Base-by-base conservation (phyloP, 2,113 vertebrate species). In the Thunnus maccoyii region DNA sequence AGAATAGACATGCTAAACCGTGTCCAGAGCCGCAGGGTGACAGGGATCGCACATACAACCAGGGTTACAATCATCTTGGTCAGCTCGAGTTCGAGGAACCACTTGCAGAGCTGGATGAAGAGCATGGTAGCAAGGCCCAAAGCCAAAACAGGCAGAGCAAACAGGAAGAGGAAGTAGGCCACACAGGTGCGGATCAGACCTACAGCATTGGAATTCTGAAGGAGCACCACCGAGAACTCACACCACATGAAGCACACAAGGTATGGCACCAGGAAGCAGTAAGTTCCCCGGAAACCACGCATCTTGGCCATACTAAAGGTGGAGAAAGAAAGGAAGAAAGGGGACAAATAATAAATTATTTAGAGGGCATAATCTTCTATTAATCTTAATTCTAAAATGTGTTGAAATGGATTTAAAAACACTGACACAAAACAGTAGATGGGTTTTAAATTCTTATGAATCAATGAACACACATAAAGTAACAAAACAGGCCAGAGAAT, bases 201-300 rank as follows among this genome's bases (percentile, higher is more conserved):
- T 47, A 99, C 95, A 63, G 91, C 89, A 0, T 96, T 96, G 48
- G 98, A 96, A 87, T 96, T 94, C 22, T 89, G 95, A 63, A 99
- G 95, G 78, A 99, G 95, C 52, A 96, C 96, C 85, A 97, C 95
- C 0, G 97, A 95, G 65, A 99, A 96, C 67, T 99, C 98, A 0
- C 97, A 99, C 98, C 98, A 99, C 97, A 99, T 97, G 92, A 99
- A 99, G 90, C 98, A 99, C 68, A 99, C 98, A 66, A 99, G 93
- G 75, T 99, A 99, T 0, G 98, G 98, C 44, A 99, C 94, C 86
- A 99, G 93, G 88, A 98, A 97, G 90, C 97, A 99, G 89, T 99
- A 99, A 3, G 95, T 96, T 62, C 98, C 98, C 81, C 96, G 95
- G 93, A 98, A 99, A 69, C 92, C 93, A 64, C 97, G 93, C 84